Evolutionary conservation across 2,113 vertebrate genomes (phyloP), one percentile per base, ranked within the genome.

Genomic region (Rousettus leschenaultii): DNA sequence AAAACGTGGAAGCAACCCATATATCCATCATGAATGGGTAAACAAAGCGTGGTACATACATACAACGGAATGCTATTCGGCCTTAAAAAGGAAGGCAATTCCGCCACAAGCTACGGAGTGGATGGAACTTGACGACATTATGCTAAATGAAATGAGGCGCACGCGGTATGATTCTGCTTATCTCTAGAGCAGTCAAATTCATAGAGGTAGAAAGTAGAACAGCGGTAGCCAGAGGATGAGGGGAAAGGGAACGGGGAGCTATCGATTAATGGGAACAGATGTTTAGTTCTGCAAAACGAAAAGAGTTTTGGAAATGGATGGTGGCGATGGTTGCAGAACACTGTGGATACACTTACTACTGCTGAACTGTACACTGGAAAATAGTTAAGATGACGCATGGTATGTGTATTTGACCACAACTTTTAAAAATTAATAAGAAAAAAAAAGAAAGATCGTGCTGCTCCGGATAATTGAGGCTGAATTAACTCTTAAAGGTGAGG

Each of bases 181-280:
- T 0, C 4, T 15, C 30, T 45, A 26, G 51, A 59, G 2, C 11
- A 26, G 43, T 48, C 89, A 48, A 24, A 88, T n/a, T 84, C 43
- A 40, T 8, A 19, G 10, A 83, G 45, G 40, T 10, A 73, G 18
- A 30, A 53, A 40, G 35, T 12, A 30, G 18, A 30, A 7, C 0
- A 15, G 0, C 13, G 26, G 30, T 15, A 66, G 51, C 33, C 51
- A 57, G 10, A 51, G 15, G 6, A 55, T 33, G 6, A 21, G 19
- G 48, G 15, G 9, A 1, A 0, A 0, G 3, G 2, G 11, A 43
- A 30, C 13, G 7, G n/a, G 30, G 3, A 38, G 3, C 33, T 13
- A 19, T 1, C 33, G 6, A 45, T 65, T 45, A 22, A 66, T 22
- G 40, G 12, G 30, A 16, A 21, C 38, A n/a, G 74, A 51, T 9